These are phyloP conservation scores for Bacillus rossius DNA, from an alignment of 1,140 invertebrate species.

Conservation along the genomic window DNA sequence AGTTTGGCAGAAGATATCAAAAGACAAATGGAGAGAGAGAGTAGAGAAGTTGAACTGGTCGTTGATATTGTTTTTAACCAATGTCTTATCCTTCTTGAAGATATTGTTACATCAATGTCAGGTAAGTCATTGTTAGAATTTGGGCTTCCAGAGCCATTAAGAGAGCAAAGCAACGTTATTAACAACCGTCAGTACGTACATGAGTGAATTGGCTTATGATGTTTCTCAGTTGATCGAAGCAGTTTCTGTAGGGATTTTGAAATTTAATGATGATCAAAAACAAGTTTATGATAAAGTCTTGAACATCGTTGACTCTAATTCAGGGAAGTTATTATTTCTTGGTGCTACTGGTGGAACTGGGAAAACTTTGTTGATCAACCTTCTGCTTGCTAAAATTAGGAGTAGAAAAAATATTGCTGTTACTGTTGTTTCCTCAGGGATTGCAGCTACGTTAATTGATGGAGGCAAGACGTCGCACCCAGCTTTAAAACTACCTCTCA, in stretches of 20 bases:
- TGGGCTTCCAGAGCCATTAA: neutral
- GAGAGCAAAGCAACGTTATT: neutral
- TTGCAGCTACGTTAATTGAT: slow-evolving; percentile 46
- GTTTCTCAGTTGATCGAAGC: neutral
- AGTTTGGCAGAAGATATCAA: no score
- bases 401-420: slow-evolving; percentile 28
- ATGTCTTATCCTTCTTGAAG: neutral
- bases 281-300: neutral
- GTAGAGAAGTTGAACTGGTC: slow-evolving; percentile 5
- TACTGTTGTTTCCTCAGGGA: slow-evolving; percentile 47
- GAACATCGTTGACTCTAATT: no score
- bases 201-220: slow-evolving; percentile 2
- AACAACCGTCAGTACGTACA: neutral
- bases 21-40: no score
- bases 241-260: neutral
- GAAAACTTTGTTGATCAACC: no score
- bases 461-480: slow-evolving; percentile 48
- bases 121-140: neutral
- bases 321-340: no score
- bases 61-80: neutral
- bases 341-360: no score
- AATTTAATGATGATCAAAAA: neutral
- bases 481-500: slow-evolving; percentile 42
- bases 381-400: no score
- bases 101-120: neutral